phyloP scores from a whole-genome alignment of 2,797 vertebrate species.

The Sebastes minor region DNA sequence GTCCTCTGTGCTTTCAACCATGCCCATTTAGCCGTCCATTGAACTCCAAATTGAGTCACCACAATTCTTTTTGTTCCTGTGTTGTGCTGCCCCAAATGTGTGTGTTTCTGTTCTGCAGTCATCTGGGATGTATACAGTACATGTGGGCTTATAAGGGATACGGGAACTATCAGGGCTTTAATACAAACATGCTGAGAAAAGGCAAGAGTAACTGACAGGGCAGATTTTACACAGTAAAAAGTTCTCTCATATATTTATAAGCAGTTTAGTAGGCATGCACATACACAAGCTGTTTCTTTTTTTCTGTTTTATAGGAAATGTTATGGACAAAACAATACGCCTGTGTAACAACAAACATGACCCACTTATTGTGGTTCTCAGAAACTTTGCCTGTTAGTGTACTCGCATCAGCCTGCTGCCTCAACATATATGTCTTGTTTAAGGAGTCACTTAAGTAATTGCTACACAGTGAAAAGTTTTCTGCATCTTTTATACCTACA shows the following conservation, averaged over 20 bases:
- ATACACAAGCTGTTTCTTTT: neutral
- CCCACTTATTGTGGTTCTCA: constrained; percentile 47
- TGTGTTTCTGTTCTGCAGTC: neutral
- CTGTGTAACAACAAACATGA: constrained; percentile 29
- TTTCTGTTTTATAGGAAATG: neutral
- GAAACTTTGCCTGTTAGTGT: constrained; percentile 50
- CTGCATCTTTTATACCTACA: neutral
- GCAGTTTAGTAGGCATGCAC: neutral
- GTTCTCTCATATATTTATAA: neutral
- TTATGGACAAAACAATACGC: neutral
- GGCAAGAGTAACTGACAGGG: neutral
- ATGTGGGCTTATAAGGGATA: neutral
- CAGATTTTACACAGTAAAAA: neutral
- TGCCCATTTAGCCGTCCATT: constrained; percentile 24
- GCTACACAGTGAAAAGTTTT: neutral
- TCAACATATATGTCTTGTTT: neutral
- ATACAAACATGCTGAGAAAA: neutral
- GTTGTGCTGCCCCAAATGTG: neutral
- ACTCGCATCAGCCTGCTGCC: neutral
- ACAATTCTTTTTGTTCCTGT: neutral
- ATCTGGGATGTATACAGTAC: neutral
- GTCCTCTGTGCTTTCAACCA: constrained; percentile 10
- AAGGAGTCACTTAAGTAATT: constrained; percentile 25
- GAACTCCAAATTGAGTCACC: constrained; percentile 19
- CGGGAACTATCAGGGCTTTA: neutral